These are phyloP conservation scores for Euborellia annulipes DNA, from an alignment of 1,140 invertebrate species.

Conservation along the genomic window DNA sequence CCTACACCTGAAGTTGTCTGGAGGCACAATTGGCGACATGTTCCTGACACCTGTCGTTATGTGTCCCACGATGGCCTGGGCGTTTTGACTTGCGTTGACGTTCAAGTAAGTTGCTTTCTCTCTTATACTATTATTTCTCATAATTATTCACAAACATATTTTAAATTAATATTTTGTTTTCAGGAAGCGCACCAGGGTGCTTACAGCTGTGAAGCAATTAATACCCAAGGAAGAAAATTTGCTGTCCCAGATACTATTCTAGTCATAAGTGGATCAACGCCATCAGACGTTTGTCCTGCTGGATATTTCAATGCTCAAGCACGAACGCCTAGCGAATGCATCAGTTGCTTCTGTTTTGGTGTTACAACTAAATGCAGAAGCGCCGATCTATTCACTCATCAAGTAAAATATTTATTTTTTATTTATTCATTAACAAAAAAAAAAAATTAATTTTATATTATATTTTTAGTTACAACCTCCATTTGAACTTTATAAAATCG, in stretches of 20 bases:
- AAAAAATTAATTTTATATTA: neutral
- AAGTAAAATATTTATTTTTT: constrained; percentile 31
- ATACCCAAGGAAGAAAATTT: constrained; percentile 66
- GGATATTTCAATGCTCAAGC: constrained; percentile 75
- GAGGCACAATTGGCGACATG: constrained; percentile 93
- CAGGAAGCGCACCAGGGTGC: constrained; percentile 71
- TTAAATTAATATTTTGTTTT: constrained; percentile 33
- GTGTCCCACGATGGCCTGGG: constrained; percentile 66
- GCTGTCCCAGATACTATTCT: constrained; percentile 84
- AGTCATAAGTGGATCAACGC: constrained; percentile 41
- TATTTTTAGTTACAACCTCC: constrained; percentile 10
- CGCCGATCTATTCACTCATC: constrained; percentile 63
- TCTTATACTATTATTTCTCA: neutral
- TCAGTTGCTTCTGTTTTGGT: constrained; percentile 90
- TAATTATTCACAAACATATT: constrained; percentile 25
- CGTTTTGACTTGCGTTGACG: constrained; percentile 60
- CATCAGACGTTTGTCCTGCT: constrained; percentile 41
- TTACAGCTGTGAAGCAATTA: constrained; percentile 95
- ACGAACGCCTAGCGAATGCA: constrained; percentile 51
- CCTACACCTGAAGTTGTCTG: constrained; percentile 86
- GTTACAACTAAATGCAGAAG: constrained; percentile 63
- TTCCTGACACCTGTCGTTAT: constrained; percentile 67
- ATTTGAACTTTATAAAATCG: constrained; percentile 5
- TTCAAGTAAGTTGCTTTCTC: constrained; percentile 29
- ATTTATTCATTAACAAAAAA: too few species aligned